Base-by-base conservation (phyloP, 2,113 vertebrate species). In the Hipposideros armiger region DNA sequence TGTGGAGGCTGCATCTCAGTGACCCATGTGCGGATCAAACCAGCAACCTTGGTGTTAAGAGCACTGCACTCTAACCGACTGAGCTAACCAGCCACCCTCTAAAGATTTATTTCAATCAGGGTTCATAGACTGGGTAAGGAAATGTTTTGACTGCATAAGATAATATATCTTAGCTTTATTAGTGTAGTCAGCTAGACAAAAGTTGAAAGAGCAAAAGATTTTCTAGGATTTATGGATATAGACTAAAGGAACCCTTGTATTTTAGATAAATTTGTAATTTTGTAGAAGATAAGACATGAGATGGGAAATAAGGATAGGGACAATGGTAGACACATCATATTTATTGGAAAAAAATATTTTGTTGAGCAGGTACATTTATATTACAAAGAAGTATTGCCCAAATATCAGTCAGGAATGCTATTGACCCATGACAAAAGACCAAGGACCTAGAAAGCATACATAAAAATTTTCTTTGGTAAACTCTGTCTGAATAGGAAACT, bases 31-130 rank as follows among this genome's bases (percentile, higher is more conserved):
- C 2, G 36, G 36, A 36, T 36, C 36, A 36, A 36, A 36, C 36
- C 36, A 36, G 36, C 36, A 36, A 36, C 36, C 36, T 36, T 36
- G 36, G 36, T 36, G 36, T 36, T 36, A 36, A 36, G 36, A 36
- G 36, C 36, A 36, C 36, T 36, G 36, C 36, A 36, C 36, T 36
- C 36, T 36, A 36, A 36, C 36, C 36, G 2, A 36, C 36, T 36
- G 36, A 36, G 36, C 36, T 36, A 36, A 36, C 36, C 36, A 36
- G 36, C 36, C 36, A 26, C 26, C 42, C 14, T 50, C 4, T 54
- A 82, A 84, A 67, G 10, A 90, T 94, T 26, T 54, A 30, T 72
- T 91, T 77, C 76, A 58, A 66, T 50, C 24, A 87, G 30, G 92
- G 30, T 87, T 69, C 16, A 86, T 42, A 11, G 7, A 73, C 5